Conservation (phyloP, 1,140 invertebrate species). For the Aphidius gifuensis region DNA sequence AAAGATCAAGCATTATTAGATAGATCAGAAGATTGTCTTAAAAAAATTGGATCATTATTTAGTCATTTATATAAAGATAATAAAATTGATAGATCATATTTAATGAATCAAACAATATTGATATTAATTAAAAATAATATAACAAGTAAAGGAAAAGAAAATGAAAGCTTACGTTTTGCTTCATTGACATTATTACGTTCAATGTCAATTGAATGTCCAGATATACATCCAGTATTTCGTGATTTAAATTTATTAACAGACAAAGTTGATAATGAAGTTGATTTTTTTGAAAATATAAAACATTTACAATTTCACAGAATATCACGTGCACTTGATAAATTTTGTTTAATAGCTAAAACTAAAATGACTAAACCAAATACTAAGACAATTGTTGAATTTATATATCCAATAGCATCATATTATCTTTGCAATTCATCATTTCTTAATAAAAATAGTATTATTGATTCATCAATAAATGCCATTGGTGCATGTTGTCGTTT, state of each 20-base stretch:
- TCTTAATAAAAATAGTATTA: constrained; percentile 74
- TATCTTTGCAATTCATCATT: constrained; percentile 80
- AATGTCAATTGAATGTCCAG: constrained; percentile 68
- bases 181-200: constrained; percentile 73
- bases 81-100: constrained; percentile 58
- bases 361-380: constrained; percentile 60
- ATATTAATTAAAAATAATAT: constrained; percentile 68
- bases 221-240: constrained; percentile 67
- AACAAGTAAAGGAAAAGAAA: constrained; percentile 52
- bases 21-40: constrained; percentile 72
- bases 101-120: constrained; percentile 73
- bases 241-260: constrained; percentile 72
- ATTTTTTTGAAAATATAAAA: constrained; percentile 91
- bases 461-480: constrained; percentile 80
- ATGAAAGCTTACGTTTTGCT: constrained; percentile 68
- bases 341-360: constrained; percentile 61
- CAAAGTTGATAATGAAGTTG: constrained; percentile 76
- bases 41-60: constrained; percentile 61
- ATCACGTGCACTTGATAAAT: constrained; percentile 73
- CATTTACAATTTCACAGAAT: constrained; percentile 83
- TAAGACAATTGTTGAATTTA: constrained; percentile 75
- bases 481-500: constrained; percentile 72
- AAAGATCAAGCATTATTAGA: constrained; percentile 82
- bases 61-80: constrained; percentile 53
- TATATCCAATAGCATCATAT: constrained; percentile 77